Evolutionary conservation across 2,888 invertebrate genomes (phyloP), one percentile per base, ranked within the genome.

Genomic region (Netelia inedita): DNA sequence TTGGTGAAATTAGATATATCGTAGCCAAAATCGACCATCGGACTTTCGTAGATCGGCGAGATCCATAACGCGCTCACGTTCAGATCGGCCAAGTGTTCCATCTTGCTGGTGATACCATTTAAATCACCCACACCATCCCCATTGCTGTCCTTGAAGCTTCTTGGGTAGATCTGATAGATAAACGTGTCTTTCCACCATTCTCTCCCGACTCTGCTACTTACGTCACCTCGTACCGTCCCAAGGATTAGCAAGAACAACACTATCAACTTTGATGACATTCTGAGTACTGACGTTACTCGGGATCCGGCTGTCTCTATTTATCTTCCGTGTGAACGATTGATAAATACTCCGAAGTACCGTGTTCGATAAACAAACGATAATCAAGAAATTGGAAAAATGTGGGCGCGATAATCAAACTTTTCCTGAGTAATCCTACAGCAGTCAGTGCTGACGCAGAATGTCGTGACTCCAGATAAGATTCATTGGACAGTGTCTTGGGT

Each of bases 131-230:
- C 87, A 3, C 89, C 89, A 57, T 93, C 92, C 1, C 90, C 96
- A 92, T 98, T 95, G 14, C 96, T 96, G 93, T 99, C 99, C 92
- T 96, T 96, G 94, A 98, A 98, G 0, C 98, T 97, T 69, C 97
- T 94, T 0, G 98, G 97, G 92, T 98, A 97, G 72, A 98, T 96
- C 94, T 98, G 98, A 94, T 99, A 99, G 72, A 98, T 95, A 10
- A 96, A 95, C 1, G 96, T 96, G 66, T 95, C 96, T 91, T 97
- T 95, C 97, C 97, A 98, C 98, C 98, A 99, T 87, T 97, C 96
- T 19, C 74, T 83, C 14, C 73, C 11, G 2, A 65, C 78, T 35
- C 80, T 83, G 35, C 63, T n/a, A 14, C 53, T 69, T 53, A 73
- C 76, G 23, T 65, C 10, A n/a, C 57, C 73, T 21, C 43, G 55